A percentile compares a stretch with the other conserved stretches of the same genome.
Conservation (phyloP, 2,113 vertebrate species). For the Chaetorhynchus papuensis region DNA sequence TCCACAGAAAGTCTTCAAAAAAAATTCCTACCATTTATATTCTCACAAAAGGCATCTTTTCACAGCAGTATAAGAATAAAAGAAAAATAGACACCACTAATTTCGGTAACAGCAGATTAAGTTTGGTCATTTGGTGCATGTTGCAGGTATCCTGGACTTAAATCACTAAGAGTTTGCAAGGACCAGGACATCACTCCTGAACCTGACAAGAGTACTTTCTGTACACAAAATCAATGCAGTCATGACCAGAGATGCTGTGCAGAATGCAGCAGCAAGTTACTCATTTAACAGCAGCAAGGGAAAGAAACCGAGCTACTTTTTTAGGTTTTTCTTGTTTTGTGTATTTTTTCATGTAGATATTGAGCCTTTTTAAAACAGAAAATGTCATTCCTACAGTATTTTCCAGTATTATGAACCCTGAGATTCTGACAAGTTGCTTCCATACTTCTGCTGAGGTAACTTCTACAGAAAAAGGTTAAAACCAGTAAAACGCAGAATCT, state of each 20-base stretch:
- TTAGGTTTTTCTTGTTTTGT: neutral
- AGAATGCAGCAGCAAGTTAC: neutral
- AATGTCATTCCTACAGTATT: neutral
- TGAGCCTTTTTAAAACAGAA: neutral
- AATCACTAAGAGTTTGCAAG: neutral
- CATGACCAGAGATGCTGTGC: neutral
- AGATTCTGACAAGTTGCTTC: neutral
- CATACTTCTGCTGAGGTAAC: neutral
- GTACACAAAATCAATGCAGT: neutral
- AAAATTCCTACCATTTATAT: neutral
- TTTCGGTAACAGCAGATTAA: neutral
- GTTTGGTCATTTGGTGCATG: neutral
- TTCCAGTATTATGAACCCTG: neutral
- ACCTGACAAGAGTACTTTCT: neutral
- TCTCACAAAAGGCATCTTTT: neutral
- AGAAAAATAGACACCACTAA: neutral
- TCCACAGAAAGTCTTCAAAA: neutral
- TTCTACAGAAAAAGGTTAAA: neutral
- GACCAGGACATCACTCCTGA: neutral
- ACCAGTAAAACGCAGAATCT: neutral
- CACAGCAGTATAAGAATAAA: neutral
- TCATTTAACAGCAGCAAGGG: neutral
- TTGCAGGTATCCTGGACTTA: neutral
- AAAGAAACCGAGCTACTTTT: neutral
- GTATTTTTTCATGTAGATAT: neutral